Conservation (phyloP, 2,888 invertebrate genomes). For the Drosophila putrida region DNA sequence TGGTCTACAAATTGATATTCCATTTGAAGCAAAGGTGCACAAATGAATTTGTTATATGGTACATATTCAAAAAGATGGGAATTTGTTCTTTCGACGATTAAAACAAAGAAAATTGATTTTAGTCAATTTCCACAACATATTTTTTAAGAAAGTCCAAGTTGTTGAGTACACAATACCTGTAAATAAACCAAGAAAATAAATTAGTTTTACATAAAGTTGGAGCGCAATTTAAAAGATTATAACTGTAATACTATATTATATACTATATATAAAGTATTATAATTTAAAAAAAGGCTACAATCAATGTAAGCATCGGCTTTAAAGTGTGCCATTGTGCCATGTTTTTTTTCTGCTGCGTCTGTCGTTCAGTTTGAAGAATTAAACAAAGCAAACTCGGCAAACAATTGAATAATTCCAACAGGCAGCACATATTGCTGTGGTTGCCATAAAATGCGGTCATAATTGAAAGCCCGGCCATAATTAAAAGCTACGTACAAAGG, state of each 20-base stretch:
- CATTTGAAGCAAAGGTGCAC: too few relatives aligned
- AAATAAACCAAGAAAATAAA: conserved; percentile 26
- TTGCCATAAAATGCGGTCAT: conserved; percentile 55
- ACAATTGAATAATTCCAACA: conserved; percentile 62
- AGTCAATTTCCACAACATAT: background rate
- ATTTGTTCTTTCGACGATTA: too few relatives aligned
- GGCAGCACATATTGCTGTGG: conserved; percentile 32
- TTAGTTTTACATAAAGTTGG: too few relatives aligned
- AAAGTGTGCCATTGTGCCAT: background rate
- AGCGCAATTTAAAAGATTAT: too few relatives aligned
- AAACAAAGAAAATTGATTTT: too few relatives aligned
- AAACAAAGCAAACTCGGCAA: conserved; percentile 48
- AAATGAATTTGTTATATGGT: too few relatives aligned
- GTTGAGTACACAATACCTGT: conserved; percentile 44
- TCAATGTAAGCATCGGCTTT: background rate
- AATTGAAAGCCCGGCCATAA: conserved; percentile 61
- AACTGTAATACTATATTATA: too few relatives aligned
- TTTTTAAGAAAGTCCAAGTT: background rate
- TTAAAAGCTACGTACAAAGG: conserved; percentile 49
- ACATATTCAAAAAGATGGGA: background rate
- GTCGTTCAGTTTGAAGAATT: conserved; percentile 47
- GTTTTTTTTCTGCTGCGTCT: conserved; percentile 7
- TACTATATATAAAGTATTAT: too few relatives aligned
- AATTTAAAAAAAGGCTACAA: too few relatives aligned
- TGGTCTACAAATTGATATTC: too few relatives aligned